Percentiles rank a stretch among this genome's conserved stretches.
These are phyloP conservation scores for Pogonocherus hispidulus DNA, from an alignment of 2,888 invertebrate genomes.

Conservation along the genomic window DNA sequence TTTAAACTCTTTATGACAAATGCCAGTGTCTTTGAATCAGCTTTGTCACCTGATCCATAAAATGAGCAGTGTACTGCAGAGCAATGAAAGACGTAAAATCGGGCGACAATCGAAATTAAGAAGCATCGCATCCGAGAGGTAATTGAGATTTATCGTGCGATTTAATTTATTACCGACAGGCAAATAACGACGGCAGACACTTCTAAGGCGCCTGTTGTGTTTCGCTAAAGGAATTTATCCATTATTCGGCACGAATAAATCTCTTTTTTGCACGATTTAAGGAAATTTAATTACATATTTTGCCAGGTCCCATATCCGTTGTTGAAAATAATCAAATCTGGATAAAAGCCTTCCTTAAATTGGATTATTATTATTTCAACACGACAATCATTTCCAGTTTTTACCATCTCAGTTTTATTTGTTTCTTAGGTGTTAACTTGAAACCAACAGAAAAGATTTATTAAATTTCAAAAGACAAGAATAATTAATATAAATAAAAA, in stretches of 20 bases:
- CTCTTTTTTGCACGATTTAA: neutral
- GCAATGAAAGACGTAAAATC: no score
- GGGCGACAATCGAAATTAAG: neutral
- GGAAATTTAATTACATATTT: neutral
- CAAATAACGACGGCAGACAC: slow-evolving; percentile 5
- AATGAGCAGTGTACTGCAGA: no score
- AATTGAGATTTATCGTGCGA: neutral
- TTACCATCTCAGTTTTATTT: no score
- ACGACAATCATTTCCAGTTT: no score
- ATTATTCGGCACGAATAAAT: slow-evolving; percentile 1
- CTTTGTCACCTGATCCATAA: no score
- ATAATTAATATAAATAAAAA: no score
- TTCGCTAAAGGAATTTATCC: neutral
- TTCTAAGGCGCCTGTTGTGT: slow-evolving; percentile 1
- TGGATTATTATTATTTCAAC: neutral
- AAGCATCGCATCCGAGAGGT: slow-evolving; percentile 3
- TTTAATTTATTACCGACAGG: slow-evolving; percentile 14
- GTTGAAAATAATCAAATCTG: neutral
- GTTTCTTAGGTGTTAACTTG: no score
- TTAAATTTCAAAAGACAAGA: no score
- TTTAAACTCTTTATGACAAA: no score
- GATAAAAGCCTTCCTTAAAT: neutral
- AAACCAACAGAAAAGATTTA: no score
- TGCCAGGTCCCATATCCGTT: neutral
- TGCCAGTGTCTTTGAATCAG: no score